These are phyloP conservation scores for Protodeltote pygarga DNA, from an alignment of 2,888 invertebrate species.

Conservation along the genomic window DNA sequence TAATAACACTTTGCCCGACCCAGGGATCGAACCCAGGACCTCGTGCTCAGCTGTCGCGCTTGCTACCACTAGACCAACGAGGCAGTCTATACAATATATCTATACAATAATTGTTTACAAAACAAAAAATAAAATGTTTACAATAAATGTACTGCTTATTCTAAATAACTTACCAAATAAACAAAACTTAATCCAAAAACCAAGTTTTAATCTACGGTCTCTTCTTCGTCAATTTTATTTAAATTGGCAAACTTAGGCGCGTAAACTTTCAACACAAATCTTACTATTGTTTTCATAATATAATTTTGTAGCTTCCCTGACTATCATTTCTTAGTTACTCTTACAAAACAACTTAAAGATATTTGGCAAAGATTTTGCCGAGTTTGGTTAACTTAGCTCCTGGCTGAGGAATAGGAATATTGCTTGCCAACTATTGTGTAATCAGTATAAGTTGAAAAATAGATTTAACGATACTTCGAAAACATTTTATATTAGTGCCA, in stretches of 20 bases:
- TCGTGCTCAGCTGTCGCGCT: too few species aligned
- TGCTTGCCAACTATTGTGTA: slow-evolving; percentile 63
- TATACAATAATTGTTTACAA: too few species aligned
- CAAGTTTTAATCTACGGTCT: slow-evolving; percentile 3
- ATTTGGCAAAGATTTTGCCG: slow-evolving; percentile 77
- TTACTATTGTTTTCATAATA: slow-evolving; percentile 54
- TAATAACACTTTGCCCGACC: too few species aligned
- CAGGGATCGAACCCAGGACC: too few species aligned
- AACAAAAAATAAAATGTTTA: neutral
- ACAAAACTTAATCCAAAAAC: slow-evolving; percentile 15
- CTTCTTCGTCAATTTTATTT: slow-evolving; percentile 26
- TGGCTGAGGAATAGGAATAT: slow-evolving; percentile 59
- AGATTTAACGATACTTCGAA: too few species aligned
- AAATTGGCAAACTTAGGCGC: slow-evolving; percentile 28
- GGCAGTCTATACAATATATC: too few species aligned
- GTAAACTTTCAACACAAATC: slow-evolving; percentile 49
- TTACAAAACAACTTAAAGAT: slow-evolving; percentile 70
- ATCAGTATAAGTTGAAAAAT: slow-evolving; percentile 30
- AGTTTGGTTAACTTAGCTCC: slow-evolving; percentile 67
- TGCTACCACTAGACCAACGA: too few species aligned
- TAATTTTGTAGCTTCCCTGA: slow-evolving; percentile 54
- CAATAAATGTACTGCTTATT: slow-evolving; percentile 6
- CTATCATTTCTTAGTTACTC: slow-evolving; percentile 57
- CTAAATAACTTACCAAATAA: slow-evolving; percentile 9
- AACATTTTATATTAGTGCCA: too few species aligned